phyloP scores from a whole-genome alignment of 2,888 invertebrate species.

The Trichacis sp. region DNA sequence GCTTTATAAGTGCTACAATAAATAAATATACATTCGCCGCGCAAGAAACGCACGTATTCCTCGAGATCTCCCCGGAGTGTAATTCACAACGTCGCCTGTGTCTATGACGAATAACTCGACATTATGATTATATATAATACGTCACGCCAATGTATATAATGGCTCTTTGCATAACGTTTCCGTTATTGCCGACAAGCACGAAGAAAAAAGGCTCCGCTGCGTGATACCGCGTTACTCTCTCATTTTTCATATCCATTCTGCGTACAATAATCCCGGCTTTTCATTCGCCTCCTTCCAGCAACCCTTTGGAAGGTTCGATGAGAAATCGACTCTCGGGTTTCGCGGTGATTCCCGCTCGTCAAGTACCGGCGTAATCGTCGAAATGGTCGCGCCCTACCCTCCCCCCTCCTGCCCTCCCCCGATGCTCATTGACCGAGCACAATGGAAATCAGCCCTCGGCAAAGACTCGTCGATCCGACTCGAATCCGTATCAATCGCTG shows the following conservation, averaged over 20 bases:
- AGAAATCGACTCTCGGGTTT: conserved; percentile 43
- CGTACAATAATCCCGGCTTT: conserved; percentile 32
- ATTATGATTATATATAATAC: not conserved
- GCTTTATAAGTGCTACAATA: not conserved
- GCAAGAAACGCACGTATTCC: not conserved
- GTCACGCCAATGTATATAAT: conserved; percentile 1
- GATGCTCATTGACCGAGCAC: conserved; percentile 9
- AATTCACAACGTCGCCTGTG: no score
- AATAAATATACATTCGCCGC: not conserved
- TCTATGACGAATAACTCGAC: no score
- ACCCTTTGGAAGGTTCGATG: conserved; percentile 38
- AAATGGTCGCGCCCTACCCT: conserved; percentile 18
- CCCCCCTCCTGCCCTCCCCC: conserved; percentile 7
- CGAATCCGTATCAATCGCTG: conserved; percentile 63
- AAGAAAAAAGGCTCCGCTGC: conserved; percentile 3
- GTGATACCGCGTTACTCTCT: conserved; percentile 4
- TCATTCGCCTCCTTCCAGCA: conserved; percentile 25
- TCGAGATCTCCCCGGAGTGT: no score
- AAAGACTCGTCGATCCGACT: conserved; percentile 32
- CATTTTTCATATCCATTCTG: conserved; percentile 19
- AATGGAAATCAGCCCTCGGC: conserved; percentile 21
- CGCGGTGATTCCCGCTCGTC: conserved; percentile 21
- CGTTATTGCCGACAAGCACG: conserved; percentile 3
- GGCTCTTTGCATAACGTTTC: conserved; percentile 5
- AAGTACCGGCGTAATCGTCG: conserved; percentile 39